phyloP scores from a whole-genome alignment of 2,797 vertebrate species.

The Ctenopoma kingsleyae region DNA sequence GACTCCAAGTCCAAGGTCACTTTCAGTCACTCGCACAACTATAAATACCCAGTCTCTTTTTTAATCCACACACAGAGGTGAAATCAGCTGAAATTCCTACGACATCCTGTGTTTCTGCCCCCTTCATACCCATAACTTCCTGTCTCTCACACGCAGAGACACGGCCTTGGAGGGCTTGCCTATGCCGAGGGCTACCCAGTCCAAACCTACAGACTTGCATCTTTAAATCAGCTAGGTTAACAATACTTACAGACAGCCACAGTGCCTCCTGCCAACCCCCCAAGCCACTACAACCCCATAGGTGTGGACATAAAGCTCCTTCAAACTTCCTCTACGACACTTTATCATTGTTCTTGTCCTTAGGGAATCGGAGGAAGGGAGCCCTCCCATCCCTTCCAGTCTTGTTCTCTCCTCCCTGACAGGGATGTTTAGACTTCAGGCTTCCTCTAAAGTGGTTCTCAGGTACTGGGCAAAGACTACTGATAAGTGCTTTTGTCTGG shows the following conservation, averaged over 20 bases:
- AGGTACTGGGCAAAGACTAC: constrained; percentile 48
- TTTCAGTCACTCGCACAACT: constrained; percentile 27
- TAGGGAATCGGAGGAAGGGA: constrained; percentile 63
- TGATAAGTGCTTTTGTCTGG: constrained; percentile 28
- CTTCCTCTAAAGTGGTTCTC: constrained; percentile 63
- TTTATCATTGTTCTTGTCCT: constrained; percentile 70
- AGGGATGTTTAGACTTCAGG: constrained; percentile 67
- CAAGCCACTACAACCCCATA: constrained; percentile 17
- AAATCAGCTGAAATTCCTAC: constrained; percentile 58
- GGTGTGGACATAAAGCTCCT: constrained; percentile 52
- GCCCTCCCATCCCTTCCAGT: constrained; percentile 73
- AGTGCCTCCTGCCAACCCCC: constrained; percentile 24
- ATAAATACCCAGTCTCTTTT: constrained; percentile 1
- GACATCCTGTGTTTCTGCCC: constrained; percentile 70
- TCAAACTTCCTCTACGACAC: constrained; percentile 62
- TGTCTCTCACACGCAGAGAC: constrained; percentile 61
- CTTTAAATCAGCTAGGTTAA: constrained; percentile 60
- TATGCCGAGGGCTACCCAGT: constrained; percentile 56
- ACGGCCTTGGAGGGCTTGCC: constrained; percentile 24
- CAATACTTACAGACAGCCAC: constrained; percentile 53
- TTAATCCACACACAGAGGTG: constrained; percentile 30
- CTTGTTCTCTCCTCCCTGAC: constrained; percentile 51
- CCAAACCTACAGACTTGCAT: constrained; percentile 44
- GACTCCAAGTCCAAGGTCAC: constrained; percentile 37
- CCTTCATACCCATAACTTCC: constrained; percentile 62